phyloP scores from a whole-genome alignment of 2,797 vertebrate species.

The Clarias laeviceps region DNA sequence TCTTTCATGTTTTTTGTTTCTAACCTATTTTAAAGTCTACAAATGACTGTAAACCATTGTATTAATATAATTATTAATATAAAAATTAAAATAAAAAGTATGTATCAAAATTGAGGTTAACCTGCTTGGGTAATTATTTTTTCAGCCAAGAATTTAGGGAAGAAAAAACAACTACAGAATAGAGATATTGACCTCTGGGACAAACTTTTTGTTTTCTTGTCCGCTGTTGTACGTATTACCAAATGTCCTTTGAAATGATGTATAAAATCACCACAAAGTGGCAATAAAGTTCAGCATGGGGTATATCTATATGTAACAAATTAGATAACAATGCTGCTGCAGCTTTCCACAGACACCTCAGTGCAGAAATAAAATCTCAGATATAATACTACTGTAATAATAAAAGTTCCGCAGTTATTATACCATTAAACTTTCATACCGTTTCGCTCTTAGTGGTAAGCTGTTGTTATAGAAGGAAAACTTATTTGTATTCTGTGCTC shows the following conservation, averaged over 20 bases:
- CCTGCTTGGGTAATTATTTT: neutral
- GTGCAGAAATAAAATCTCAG: neutral
- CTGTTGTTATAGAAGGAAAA: constrained; percentile 2
- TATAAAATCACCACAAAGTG: neutral
- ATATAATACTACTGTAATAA: constrained; percentile 4
- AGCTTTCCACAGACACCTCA: neutral
- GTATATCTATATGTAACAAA: neutral
- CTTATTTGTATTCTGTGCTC: neutral
- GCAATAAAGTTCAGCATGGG: neutral
- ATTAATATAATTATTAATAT: neutral
- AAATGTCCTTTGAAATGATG: neutral
- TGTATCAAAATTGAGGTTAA: neutral
- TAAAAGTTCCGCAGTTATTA: constrained; percentile 3
- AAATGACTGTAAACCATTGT: neutral
- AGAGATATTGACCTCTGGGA: neutral
- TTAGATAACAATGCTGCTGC: constrained; percentile 5
- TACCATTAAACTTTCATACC: constrained; percentile 18
- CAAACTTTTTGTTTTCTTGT: neutral
- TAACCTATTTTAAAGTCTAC: too few species aligned
- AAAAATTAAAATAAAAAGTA: neutral
- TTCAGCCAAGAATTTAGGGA: neutral
- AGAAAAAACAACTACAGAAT: too few species aligned
- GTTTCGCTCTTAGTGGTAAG: neutral
- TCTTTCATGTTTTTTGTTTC: too few species aligned
- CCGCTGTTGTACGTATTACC: neutral